A percentile compares a stretch with the other conserved stretches of the same genome.
Evolutionary conservation across 2,797 vertebrate genomes (phyloP).

Genomic region (Acestrorhynchus altus): DNA sequence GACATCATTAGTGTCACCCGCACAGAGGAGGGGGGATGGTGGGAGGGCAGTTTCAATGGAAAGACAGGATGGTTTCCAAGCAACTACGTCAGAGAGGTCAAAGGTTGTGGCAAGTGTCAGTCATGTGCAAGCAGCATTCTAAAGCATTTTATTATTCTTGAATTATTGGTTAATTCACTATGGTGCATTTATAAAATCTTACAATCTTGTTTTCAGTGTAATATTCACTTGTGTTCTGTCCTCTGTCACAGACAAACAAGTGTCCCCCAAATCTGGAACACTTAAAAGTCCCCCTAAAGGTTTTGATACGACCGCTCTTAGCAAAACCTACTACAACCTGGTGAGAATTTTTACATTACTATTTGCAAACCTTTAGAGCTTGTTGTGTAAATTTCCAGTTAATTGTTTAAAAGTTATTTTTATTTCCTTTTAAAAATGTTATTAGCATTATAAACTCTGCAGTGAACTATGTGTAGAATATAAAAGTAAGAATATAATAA

Average conservation of each 20-base stretch:
- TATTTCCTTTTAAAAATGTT: no score
- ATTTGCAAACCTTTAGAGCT: background rate
- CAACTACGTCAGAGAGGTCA: constrained; percentile 95
- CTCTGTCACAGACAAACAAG: constrained; percentile 82
- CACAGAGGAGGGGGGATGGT: constrained; percentile 97
- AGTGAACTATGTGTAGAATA: background rate
- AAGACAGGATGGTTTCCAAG: constrained; percentile 96
- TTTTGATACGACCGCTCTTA: constrained; percentile 91
- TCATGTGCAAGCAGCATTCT: background rate
- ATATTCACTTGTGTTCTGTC: background rate
- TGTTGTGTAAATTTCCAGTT: background rate
- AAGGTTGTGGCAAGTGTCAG: constrained; percentile 85
- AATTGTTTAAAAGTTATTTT: no score
- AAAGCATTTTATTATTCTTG: background rate
- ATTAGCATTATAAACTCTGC: no score
- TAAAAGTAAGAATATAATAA: background rate
- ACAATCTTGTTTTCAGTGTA: background rate
- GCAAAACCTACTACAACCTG: constrained; percentile 98
- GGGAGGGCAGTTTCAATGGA: constrained; percentile 90
- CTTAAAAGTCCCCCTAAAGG: constrained; percentile 94
- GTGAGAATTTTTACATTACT: constrained; percentile 76
- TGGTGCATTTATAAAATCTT: background rate
- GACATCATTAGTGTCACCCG: constrained; percentile 91
- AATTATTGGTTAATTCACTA: background rate
- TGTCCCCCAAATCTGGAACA: constrained; percentile 87